These are phyloP conservation scores for Drosophila mimica DNA, from an alignment of 2,888 invertebrate species.

Conservation along the genomic window DNA sequence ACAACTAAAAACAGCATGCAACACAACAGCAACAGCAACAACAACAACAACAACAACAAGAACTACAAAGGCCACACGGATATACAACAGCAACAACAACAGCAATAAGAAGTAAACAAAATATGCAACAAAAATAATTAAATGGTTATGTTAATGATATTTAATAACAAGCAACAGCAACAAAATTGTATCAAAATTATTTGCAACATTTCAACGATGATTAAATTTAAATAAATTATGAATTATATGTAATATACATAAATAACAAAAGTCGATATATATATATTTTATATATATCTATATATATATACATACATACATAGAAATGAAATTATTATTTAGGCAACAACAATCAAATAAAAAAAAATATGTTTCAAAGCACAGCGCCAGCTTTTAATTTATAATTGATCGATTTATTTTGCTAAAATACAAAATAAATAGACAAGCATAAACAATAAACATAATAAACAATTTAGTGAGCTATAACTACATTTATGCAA, in stretches of 20 bases:
- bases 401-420: slow-evolving; percentile 32
- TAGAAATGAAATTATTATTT: slow-evolving; percentile 31
- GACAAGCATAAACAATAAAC: slow-evolving; percentile 1
- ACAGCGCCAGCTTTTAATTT: slow-evolving; percentile 46
- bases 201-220: slow-evolving; percentile 56
- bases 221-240: slow-evolving; percentile 43
- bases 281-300: not conserved
- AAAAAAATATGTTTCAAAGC: slow-evolving; percentile 23
- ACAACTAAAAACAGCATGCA: slow-evolving; percentile 18
- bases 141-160: slow-evolving; percentile 32
- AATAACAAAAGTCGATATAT: slow-evolving; percentile 12
- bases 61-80: slow-evolving; percentile 23
- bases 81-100: slow-evolving; percentile 26
- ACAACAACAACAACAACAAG: slow-evolving; percentile 17
- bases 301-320: not conserved
- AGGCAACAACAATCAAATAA: slow-evolving; percentile 25
- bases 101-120: slow-evolving; percentile 26
- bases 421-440: slow-evolving; percentile 20
- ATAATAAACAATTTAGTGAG: slow-evolving; percentile 18
- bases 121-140: slow-evolving; percentile 36
- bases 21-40: slow-evolving; percentile 26
- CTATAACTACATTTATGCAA: slow-evolving; percentile 23
- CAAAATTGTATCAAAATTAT: slow-evolving; percentile 42
- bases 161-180: slow-evolving; percentile 21
- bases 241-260: slow-evolving; percentile 56